Percentiles rank a stretch among this genome's conserved stretches.
Conservation (phyloP, 1,140 invertebrate species). For the Steinernema khuongi region DNA sequence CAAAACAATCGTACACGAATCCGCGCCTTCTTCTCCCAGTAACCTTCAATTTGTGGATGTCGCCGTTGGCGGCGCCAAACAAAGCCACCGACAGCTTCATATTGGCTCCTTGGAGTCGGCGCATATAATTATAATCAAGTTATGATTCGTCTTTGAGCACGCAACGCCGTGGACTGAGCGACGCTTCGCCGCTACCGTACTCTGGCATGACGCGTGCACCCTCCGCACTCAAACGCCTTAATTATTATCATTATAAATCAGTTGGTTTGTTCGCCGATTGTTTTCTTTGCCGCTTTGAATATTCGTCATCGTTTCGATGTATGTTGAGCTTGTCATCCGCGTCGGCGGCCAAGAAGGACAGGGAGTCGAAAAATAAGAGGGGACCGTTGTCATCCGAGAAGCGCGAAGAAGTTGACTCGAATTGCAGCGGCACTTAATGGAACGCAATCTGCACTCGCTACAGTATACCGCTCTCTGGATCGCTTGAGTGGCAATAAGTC, state of each 20-base stretch:
- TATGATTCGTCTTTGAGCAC: conserved; percentile 8
- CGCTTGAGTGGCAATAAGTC: conserved; percentile 12
- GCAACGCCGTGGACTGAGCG: conserved; percentile 11
- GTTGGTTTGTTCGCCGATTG: conserved; percentile 15
- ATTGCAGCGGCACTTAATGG: conserved; percentile 8
- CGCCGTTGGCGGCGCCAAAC: conserved; percentile 1
- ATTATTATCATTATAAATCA: conserved; percentile 15
- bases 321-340: too few species aligned
- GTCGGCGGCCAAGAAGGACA: neutral
- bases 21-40: neutral
- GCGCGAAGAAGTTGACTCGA: neutral
- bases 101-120: neutral
- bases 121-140: conserved; percentile 14
- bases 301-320: conserved; percentile 9
- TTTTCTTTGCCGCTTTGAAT: conserved; percentile 1
- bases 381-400: neutral
- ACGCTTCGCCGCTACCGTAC: neutral
- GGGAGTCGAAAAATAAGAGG: neutral
- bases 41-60: neutral
- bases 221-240: neutral
- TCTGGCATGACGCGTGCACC: neutral
- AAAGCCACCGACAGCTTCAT: neutral
- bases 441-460: neutral
- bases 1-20: conserved; percentile 16
- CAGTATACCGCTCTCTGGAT: too few species aligned